Conservation (phyloP, 1,140 invertebrate species). For the Steinernema khuongi region DNA sequence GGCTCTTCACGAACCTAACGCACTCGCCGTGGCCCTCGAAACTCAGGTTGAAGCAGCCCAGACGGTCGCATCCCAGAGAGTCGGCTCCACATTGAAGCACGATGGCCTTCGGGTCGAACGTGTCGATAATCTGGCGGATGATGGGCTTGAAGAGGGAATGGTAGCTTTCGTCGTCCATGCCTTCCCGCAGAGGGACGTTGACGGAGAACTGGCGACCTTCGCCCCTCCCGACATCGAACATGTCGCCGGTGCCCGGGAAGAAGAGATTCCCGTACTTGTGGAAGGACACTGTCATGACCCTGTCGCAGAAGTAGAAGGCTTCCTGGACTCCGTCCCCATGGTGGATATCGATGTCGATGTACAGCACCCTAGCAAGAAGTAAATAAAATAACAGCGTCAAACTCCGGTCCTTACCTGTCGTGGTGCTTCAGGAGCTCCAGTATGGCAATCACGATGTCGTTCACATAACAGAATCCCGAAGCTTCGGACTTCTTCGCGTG, state of each 20-base stretch:
- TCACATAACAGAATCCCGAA: constrained; percentile 93
- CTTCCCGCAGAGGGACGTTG: constrained; percentile 91
- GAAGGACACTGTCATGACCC: constrained; percentile 98
- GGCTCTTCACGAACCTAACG: constrained; percentile 87
- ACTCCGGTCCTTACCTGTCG: constrained; percentile 4
- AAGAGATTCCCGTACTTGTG: constrained; percentile 98
- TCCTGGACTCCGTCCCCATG: constrained; percentile 99
- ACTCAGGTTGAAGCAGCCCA: constrained; percentile 80
- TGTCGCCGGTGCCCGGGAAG: constrained; percentile 93
- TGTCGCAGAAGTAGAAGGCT: constrained; percentile 94
- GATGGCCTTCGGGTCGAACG: constrained; percentile 90
- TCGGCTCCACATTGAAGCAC: constrained; percentile 97
- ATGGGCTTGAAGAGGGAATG: constrained; percentile 87
- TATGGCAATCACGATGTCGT: constrained; percentile 87
- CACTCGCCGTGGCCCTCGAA: constrained; percentile 89
- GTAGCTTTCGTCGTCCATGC: constrained; percentile 90
- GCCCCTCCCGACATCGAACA: constrained; percentile 92
- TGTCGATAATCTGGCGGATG: constrained; percentile 84
- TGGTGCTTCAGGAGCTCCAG: constrained; percentile 76
- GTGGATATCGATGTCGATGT: constrained; percentile 99
- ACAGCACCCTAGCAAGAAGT: constrained; percentile 88
- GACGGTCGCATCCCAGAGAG: constrained; percentile 85
- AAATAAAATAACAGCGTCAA: neutral
- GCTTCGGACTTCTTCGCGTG: constrained; percentile 96
- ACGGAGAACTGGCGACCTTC: constrained; percentile 88